Base-by-base conservation (phyloP, 2,797 vertebrate genomes). In the Coregonus suidteri region DNA sequence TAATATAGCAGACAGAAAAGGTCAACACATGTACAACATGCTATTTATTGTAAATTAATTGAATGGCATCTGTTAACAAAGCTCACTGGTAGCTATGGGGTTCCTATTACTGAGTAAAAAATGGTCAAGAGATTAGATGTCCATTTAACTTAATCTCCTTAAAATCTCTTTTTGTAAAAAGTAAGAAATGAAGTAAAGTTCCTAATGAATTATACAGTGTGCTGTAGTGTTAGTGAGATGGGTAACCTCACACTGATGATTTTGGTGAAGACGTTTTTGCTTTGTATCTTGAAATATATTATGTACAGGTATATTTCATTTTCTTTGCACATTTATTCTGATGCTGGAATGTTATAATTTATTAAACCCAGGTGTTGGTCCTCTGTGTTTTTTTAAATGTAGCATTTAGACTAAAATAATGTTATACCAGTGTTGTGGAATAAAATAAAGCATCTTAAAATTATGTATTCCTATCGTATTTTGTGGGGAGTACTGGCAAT, bases 271-370 rank as follows among this genome's bases (percentile, higher is more conserved):
- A 83, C 41, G 69, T 82, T 15, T 75, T 62, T 81, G 51, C 20
- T 54, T 70, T 78, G 69, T 73, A 64, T 78, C 25, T 77, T 82
- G 70, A 79, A 69, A 56, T 80, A 80, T 65, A 65, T 15, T 25
- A 84, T 77, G 74, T 84, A 75, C 35, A n/a, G 4, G 15, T 35
- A 31, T 72, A 18, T 13, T n/a, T 77, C 5, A n/a, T 77, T 59
- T 74, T 76, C 66, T 66, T n/a, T 72, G 71, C 76, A 72, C 66
- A 16, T 72, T 31, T 41, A 52, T 41, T 76, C 71, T 81, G 66
- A 83, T 78, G 67, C 77, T 87, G 79, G 75, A 82, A 78, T 79
- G 53, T 64, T 79, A 67, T 78, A 62, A 88, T 82, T 65, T 78
- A 70, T 80, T 73, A 78, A 72, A 71, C 34, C 34, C 35, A 82